A percentile compares a stretch with the other conserved stretches of the same genome.
Conservation (phyloP, 2,888 invertebrate species). For the Poecilobothrus nobilitatus region DNA sequence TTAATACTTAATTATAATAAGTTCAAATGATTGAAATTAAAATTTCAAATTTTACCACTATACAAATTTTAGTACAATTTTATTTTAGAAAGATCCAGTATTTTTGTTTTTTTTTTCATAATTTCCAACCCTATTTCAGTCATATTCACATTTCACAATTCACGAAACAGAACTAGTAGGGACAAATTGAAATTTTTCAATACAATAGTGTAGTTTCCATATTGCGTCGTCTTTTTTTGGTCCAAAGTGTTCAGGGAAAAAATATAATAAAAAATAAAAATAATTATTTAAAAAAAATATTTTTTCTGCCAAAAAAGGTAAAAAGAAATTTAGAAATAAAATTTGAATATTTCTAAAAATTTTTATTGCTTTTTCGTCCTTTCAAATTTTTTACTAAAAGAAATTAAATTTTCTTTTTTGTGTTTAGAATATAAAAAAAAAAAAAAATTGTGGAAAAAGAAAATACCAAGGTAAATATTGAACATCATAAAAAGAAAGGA, state of each 20-base stretch:
- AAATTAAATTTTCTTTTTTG: not conserved
- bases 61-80: no score
- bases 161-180: not conserved
- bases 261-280: not conserved
- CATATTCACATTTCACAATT: no score
- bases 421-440: not conserved
- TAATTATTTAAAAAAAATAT: not conserved
- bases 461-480: not conserved
- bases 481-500: not conserved
- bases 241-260: not conserved
- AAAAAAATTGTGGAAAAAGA: not conserved
- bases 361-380: not conserved
- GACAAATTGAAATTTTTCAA: not conserved
- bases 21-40: no score
- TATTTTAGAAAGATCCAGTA: no score
- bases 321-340: not conserved
- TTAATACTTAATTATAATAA: no score
- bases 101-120: no score
- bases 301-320: slow-evolving; percentile 1
- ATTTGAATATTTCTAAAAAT: not conserved
- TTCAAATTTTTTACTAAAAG: not conserved
- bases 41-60: no score
- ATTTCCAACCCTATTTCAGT: no score
- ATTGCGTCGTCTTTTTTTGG: slow-evolving; percentile 6
- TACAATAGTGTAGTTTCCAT: not conserved